phyloP scores from a whole-genome alignment of 2,797 vertebrate genomes.

The Xerus rutilus region DNA sequence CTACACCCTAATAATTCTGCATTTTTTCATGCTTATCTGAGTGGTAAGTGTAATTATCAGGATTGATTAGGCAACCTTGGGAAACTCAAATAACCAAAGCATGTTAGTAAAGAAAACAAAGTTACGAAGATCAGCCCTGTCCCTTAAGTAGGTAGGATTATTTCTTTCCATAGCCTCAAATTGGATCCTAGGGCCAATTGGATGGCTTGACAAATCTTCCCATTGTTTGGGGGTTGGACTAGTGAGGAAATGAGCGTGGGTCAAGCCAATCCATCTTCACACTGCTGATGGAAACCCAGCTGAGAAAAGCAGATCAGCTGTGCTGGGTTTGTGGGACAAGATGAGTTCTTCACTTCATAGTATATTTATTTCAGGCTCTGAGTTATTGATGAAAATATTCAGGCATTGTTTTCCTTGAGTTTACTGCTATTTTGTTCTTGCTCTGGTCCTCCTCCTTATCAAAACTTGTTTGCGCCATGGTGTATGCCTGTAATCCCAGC shows the following conservation, averaged over 20 bases:
- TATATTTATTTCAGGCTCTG: constrained; percentile 9
- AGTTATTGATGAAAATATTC: neutral
- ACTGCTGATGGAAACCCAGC: neutral
- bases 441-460: neutral
- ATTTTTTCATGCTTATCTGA: constrained; percentile 47
- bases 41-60: constrained; percentile 16
- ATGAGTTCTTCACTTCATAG: neutral
- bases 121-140: neutral
- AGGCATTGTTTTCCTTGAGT: constrained; percentile 1
- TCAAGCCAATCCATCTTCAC: neutral
- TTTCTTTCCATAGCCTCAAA: neutral
- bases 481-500: no score
- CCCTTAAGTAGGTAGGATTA: neutral
- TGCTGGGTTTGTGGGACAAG: neutral
- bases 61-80: constrained; percentile 2
- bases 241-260: neutral
- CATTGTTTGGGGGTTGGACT: neutral
- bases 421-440: constrained; percentile 40
- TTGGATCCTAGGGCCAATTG: neutral
- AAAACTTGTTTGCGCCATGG: neutral
- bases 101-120: neutral
- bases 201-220: neutral
- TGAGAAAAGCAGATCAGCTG: neutral
- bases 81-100: constrained; percentile 56
- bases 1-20: neutral